These are phyloP conservation scores for Coptodon bakossiorum DNA, from an alignment of 2,113 vertebrate genomes.

Conservation along the genomic window DNA sequence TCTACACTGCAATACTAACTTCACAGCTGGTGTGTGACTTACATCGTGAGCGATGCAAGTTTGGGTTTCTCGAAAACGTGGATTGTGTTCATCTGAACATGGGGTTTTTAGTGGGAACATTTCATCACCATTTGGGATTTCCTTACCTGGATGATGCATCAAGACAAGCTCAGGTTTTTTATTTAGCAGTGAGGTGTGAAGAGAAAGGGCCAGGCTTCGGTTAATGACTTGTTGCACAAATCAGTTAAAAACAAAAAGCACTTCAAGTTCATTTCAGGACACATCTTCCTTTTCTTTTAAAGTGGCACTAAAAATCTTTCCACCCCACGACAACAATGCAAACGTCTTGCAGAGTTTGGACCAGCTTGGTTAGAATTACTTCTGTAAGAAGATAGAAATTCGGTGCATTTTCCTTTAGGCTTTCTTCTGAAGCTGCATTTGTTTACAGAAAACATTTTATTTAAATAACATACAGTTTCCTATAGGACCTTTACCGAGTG, in stretches of 20 bases:
- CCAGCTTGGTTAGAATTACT: rapidly evolving
- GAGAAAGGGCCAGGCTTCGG: rapidly evolving
- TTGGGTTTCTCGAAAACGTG: neutral
- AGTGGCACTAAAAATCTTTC: neutral
- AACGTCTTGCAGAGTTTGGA: neutral
- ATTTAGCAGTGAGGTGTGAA: neutral
- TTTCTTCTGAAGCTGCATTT: rapidly evolving
- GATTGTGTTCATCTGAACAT: neutral
- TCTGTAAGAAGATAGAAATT: neutral
- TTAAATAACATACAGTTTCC: neutral
- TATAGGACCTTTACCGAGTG: rapidly evolving
- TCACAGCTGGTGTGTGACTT: neutral
- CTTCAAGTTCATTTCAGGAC: neutral
- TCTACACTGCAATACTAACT: neutral
- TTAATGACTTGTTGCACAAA: neutral
- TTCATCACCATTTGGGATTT: rapidly evolving
- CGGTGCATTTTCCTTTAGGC: neutral
- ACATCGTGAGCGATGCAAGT: neutral
- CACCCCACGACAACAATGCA: too few relatives aligned
- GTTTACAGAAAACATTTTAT: neutral
- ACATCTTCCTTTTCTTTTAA: neutral
- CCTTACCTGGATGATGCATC: neutral
- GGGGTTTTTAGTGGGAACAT: neutral
- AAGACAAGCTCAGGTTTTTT: neutral
- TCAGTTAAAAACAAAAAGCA: neutral